Evolutionary conservation across 2,113 vertebrate species (phyloP), one percentile per base, ranked within the genome.

Genomic region (Phrynosoma platyrhinos): DNA sequence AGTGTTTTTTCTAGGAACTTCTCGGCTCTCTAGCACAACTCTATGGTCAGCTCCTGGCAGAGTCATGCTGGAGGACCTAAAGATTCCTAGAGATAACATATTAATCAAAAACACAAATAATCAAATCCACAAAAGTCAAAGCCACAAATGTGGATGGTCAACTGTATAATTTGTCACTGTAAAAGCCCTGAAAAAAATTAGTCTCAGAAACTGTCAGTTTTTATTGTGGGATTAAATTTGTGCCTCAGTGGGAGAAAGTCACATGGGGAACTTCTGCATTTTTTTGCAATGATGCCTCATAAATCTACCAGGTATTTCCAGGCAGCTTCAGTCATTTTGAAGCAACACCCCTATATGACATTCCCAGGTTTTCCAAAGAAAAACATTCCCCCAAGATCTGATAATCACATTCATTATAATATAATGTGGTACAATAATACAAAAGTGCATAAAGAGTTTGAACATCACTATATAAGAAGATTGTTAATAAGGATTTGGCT

Each of bases 361-460:
- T 88, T 62, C 75, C 40, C 25, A 87, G 32, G n/a, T 36, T 8
- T 87, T 62, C 36, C 40, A 64, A 82, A 82, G 14, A 77, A 83
- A 55, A 14, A 81, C 47, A 86, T 20, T 66, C 42, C 47, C 69
- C 40, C 9, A 68, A 32, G 40, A 75, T 14, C 53, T 25, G 30
- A 88, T 62, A 69, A 71, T 21, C 42, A 86, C 69, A 79, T 71
- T 86, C 30, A 79, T 53, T 79, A 42, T 25, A 79, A 20, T 27
- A 47, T 30, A 79, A 79, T 79, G n/a, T 86, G 40, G 30, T 55
- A 47, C 66, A 55, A 52, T 27, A 47, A 27, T 2, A 36, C 36
- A 36, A 36, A 36, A 36, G 36, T 36, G 36, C 36, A 36, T 36
- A 36, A 36, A 36, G 36, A 36, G 36, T 36, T 36, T 36, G 36